A percentile compares a stretch with the other conserved stretches of the same genome.
phyloP scores from a whole-genome alignment of 2,113 vertebrate genomes.

The Sakesphorus luctuosus region DNA sequence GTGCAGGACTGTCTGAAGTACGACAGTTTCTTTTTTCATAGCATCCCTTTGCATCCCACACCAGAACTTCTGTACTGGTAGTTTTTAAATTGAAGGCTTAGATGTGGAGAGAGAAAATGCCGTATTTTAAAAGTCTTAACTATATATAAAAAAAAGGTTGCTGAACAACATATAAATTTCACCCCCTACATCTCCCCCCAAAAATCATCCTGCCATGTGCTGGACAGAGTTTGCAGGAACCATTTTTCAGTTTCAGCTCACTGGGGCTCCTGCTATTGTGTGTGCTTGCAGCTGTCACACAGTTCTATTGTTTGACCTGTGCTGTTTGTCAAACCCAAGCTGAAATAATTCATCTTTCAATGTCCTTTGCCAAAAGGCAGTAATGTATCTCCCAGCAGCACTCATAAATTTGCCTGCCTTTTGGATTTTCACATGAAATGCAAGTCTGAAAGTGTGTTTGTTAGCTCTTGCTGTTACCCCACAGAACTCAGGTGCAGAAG shows the following conservation, averaged over 20 bases:
- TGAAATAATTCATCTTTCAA: constrained; percentile 10
- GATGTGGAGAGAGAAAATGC: not conserved
- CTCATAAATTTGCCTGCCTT: not conserved
- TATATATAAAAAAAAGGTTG: not conserved
- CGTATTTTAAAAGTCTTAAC: not conserved
- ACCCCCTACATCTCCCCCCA: not conserved
- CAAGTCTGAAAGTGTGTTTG: not conserved
- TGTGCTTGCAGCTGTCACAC: not conserved
- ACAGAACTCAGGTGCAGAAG: not conserved
- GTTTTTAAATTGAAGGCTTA: not conserved
- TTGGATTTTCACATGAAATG: not conserved
- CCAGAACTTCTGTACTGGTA: not conserved
- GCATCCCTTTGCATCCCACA: not conserved
- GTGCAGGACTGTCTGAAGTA: not conserved
- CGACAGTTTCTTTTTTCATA: not conserved
- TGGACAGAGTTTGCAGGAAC: not conserved
- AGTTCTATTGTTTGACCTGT: constrained; percentile 14
- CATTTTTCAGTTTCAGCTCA: not conserved
- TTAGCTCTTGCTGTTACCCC: not conserved
- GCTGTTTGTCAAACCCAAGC: not conserved
- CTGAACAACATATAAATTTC: not conserved
- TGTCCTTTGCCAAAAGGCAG: not conserved
- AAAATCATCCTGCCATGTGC: not conserved
- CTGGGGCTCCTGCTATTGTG: not conserved
- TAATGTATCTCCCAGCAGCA: not conserved